phyloP scores from a whole-genome alignment of 2,797 vertebrate genomes.

The Anabacerthia variegaticeps region DNA sequence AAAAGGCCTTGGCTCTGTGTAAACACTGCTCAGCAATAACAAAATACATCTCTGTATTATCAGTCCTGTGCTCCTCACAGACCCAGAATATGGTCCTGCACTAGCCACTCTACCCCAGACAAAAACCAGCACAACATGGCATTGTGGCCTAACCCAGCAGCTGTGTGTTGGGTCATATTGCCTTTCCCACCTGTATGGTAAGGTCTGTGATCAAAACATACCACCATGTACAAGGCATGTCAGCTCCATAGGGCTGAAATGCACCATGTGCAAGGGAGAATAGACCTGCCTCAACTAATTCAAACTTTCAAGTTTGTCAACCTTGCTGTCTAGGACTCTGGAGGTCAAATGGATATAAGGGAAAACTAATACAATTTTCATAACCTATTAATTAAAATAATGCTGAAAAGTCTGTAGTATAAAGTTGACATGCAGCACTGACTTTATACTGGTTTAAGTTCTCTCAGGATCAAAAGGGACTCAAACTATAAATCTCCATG shows the following conservation, averaged over 20 bases:
- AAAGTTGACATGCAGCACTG: background rate
- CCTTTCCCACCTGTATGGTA: background rate
- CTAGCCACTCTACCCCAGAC: background rate
- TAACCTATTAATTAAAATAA: background rate
- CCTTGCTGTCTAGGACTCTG: background rate
- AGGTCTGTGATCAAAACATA: background rate
- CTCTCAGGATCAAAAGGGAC: background rate
- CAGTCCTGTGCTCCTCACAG: background rate
- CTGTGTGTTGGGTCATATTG: background rate
- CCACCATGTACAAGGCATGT: background rate
- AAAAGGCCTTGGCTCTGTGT: background rate
- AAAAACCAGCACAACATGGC: background rate
- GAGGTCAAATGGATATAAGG: background rate
- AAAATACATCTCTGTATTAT: background rate
- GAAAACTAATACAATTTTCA: background rate
- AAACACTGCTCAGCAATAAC: background rate
- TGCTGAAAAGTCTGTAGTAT: background rate
- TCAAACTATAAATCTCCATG: background rate
- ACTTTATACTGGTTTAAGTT: background rate
- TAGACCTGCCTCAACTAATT: background rate
- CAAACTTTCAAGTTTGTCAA: background rate
- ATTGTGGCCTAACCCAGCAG: background rate
- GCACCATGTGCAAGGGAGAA: background rate
- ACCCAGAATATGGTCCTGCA: background rate
- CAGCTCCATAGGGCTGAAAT: background rate